Base-by-base conservation (phyloP, 2,113 vertebrate genomes). In the Tyto alba region DNA sequence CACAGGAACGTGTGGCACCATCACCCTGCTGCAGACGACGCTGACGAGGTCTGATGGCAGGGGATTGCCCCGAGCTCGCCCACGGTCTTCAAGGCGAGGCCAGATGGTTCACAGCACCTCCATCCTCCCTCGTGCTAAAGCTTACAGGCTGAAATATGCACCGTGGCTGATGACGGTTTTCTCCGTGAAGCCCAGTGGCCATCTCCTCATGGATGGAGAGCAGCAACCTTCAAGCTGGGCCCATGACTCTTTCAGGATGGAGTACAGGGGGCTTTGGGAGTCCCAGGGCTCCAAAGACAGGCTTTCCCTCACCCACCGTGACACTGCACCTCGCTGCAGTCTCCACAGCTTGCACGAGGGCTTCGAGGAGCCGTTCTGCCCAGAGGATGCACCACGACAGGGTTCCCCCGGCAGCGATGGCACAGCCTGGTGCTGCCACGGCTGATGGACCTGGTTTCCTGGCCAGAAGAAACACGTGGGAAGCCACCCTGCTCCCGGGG, bases 341-440 rank as follows among this genome's bases (percentile, higher is more conserved):
- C 32, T 59, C 29, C n/a, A n/a, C 6, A 68, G 53, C 43, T 76
- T 55, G 59, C 73, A 25, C 2, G 5, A 89, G 38, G n/a, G 29
- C 20, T 92, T 66, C 0, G 1, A 62, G 18, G 34, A 67, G 11
- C 12, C 29, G 32, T 86, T 43, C 71, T 41, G 40, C 19, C 40
- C 41, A 60, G 48, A 59, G 17, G 25, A 56, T n/a, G 34, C 29
- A 45, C 26, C 0, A 1, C 68, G 22, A 68, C 4, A 47, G 20
- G 25, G 21, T 53, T 73, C 7, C 6, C 18, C 20, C 0, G 0
- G 18, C 10, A 34, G 30, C 0, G 0, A 19, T 0, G 6, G 20
- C 38, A n/a, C 38, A 59, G 50, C 25, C 43, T 45, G 63, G 34
- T 52, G 66, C 52, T 53, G 52, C 25, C 53, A 19, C 0, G 1